phyloP scores from a whole-genome alignment of 2,797 vertebrate genomes.

The Urophycis tenuis region DNA sequence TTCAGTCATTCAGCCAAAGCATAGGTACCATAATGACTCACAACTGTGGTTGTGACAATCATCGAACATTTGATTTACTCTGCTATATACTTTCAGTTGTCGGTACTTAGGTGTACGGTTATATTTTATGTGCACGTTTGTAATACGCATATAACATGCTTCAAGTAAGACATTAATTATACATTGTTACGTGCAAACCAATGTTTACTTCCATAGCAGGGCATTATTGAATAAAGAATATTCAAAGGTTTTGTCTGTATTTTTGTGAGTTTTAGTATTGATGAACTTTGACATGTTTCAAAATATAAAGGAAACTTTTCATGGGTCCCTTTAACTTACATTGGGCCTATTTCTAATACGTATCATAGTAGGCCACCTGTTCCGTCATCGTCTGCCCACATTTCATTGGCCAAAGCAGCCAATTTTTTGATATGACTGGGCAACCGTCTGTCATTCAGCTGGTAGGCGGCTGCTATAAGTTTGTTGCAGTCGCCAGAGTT shows the following conservation, averaged over 20 bases:
- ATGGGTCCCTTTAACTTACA: not conserved
- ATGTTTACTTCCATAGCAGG: not conserved
- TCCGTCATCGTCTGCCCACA: not conserved
- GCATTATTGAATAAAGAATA: not conserved
- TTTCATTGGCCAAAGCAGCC: slow-evolving; percentile 40
- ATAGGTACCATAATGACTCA: not conserved
- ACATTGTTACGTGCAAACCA: not conserved
- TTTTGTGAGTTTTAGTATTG: not conserved
- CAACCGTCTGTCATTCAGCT: slow-evolving; percentile 35
- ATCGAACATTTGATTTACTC: not conserved
- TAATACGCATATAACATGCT: not conserved
- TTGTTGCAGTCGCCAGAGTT: not conserved
- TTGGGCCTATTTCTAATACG: not conserved
- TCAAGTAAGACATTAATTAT: not conserved
- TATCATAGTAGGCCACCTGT: not conserved
- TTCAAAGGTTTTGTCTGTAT: not conserved
- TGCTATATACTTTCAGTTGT: too few relatives aligned
- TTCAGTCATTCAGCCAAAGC: not conserved
- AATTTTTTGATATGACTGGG: slow-evolving; percentile 43
- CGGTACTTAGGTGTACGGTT: not conserved
- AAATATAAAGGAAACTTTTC: not conserved
- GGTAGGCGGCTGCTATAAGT: not conserved
- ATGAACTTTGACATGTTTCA: not conserved
- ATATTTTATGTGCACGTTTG: not conserved
- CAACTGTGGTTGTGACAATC: not conserved